Conservation (phyloP, 2,113 vertebrate genomes). For the Forbesichthys agassizii region DNA sequence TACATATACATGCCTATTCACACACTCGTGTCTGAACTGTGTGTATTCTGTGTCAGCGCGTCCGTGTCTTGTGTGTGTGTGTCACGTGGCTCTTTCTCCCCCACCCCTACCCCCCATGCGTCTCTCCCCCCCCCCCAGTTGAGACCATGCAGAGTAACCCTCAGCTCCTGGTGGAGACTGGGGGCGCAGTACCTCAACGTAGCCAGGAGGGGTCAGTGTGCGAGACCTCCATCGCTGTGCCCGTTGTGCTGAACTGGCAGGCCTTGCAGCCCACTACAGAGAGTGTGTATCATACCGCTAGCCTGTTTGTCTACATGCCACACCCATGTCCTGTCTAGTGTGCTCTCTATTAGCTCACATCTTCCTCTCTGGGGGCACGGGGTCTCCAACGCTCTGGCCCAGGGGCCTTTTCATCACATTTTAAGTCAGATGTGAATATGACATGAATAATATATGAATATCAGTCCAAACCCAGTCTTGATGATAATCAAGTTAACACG, state of each 20-base stretch:
- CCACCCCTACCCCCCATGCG: not conserved
- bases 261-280: constrained; percentile 82
- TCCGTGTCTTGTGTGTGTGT: constrained; percentile 30
- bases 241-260: constrained; percentile 87
- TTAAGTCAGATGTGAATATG: too few species aligned
- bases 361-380: not conserved
- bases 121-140: constrained; percentile 68
- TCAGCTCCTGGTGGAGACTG: constrained; percentile 88
- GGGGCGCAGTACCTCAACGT: constrained; percentile 77
- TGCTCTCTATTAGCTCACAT: not conserved
- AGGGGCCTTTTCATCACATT: too few species aligned
- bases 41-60: constrained; percentile 55
- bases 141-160: constrained; percentile 95
- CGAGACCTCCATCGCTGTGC: constrained; percentile 87
- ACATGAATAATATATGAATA: too few species aligned
- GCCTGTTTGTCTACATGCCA: not conserved
- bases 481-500: too few species aligned
- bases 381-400: too few species aligned
- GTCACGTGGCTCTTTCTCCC: constrained; percentile 65
- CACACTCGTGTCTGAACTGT: constrained; percentile 35
- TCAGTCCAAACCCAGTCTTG: too few species aligned
- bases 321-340: not conserved
- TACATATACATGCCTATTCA: not conserved
- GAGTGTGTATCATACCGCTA: constrained; percentile 76
- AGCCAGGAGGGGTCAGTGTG: constrained; percentile 73